Percentiles rank a stretch among this genome's conserved stretches.
phyloP scores from a whole-genome alignment of 2,797 vertebrate species.

The Lacerta agilis region DNA sequence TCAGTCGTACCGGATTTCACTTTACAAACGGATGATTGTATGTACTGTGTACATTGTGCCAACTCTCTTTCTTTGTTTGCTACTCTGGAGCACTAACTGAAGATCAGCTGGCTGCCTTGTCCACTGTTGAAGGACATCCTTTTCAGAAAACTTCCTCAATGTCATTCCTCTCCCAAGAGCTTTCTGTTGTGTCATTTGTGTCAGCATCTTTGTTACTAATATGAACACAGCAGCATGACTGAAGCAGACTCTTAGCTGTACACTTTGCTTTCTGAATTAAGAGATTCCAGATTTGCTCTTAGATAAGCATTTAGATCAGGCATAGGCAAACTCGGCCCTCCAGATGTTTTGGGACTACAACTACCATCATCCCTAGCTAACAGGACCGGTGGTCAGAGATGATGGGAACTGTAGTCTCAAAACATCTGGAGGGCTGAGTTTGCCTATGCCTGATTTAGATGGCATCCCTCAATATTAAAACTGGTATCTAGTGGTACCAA shows the following conservation, averaged over 20 bases:
- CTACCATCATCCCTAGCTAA: no score
- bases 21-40: conserved; percentile 98
- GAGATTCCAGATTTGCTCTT: conserved; percentile 30
- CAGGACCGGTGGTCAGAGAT: no score
- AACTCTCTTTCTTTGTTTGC: conserved; percentile 62
- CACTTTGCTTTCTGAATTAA: conserved; percentile 5
- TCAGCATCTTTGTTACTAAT: conserved; percentile 79
- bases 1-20: conserved; percentile 91
- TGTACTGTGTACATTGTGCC: conserved; percentile 85
- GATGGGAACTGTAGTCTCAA: no score
- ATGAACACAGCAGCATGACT: conserved; percentile 70
- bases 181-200: conserved; percentile 64
- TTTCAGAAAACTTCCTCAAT: conserved; percentile 59
- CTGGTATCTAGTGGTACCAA: background rate
- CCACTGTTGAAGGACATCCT: conserved; percentile 58
- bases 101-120: conserved; percentile 66
- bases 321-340: no score
- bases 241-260: conserved; percentile 63
- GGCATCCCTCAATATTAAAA: background rate
- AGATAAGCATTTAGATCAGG: background rate
- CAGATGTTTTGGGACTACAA: no score
- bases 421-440: no score
- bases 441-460: background rate
- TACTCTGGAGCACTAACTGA: conserved; percentile 74
- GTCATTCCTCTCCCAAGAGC: conserved; percentile 69